These are phyloP conservation scores for Coptotermes formosanus DNA, from an alignment of 1,140 invertebrate species.

Conservation along the genomic window DNA sequence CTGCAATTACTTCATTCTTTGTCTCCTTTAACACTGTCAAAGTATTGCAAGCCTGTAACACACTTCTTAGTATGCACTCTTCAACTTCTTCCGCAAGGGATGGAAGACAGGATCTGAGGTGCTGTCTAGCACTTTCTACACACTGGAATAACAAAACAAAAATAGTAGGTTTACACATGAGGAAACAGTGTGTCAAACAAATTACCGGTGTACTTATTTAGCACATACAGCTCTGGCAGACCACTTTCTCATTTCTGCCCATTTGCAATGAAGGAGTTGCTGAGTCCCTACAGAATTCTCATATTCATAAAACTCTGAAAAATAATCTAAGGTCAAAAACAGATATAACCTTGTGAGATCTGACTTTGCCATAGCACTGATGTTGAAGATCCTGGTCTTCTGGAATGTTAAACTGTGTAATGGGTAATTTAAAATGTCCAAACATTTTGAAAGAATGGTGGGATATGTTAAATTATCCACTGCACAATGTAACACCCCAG, in stretches of 20 bases:
- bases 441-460: too few species aligned
- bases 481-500: not conserved
- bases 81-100: not conserved
- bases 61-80: not conserved
- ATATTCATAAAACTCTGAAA: too few species aligned
- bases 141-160: slow-evolving; percentile 15
- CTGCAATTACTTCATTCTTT: not conserved
- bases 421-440: too few species aligned
- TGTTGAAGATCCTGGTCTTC: too few species aligned
- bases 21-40: not conserved
- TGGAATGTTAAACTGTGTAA: too few species aligned
- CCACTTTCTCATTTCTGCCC: not conserved
- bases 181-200: not conserved
- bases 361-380: too few species aligned
- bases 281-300: not conserved
- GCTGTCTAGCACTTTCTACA: slow-evolving; percentile 20
- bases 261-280: not conserved
- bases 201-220: not conserved
- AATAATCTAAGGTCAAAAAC: too few species aligned
- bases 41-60: slow-evolving; percentile 20
- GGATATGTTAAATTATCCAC: not conserved
- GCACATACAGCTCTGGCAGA: not conserved
- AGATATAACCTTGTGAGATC: too few species aligned
- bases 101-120: not conserved
- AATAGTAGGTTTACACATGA: not conserved